Percentiles rank a stretch among this genome's conserved stretches.
These are phyloP conservation scores for Rhaphigaster nebulosa DNA, from an alignment of 2,888 invertebrate species.

Conservation along the genomic window DNA sequence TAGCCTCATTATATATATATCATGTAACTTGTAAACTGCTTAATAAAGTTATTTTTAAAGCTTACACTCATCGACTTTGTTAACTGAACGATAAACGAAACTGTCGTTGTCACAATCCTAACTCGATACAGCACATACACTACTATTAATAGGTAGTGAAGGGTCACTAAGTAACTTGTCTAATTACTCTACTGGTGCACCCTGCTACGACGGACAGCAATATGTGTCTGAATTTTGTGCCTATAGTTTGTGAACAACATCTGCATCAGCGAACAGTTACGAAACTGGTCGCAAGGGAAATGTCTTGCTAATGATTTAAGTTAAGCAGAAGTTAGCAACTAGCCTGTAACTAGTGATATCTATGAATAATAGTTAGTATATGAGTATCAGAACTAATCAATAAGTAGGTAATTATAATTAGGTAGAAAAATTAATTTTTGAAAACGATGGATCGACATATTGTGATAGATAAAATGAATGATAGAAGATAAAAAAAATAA, in stretches of 20 bases:
- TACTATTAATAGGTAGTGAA: neutral
- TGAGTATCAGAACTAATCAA: neutral
- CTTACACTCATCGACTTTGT: too few relatives aligned
- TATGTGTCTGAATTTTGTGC: neutral
- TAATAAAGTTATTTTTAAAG: too few relatives aligned
- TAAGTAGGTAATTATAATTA: neutral
- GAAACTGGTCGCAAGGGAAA: neutral
- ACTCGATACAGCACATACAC: neutral
- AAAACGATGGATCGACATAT: too few relatives aligned
- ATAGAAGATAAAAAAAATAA: too few relatives aligned
- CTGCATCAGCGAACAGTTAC: neutral
- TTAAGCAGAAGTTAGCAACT: neutral
- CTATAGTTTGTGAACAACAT: neutral
- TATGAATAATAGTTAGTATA: neutral
- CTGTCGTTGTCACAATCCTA: too few relatives aligned
- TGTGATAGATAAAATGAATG: too few relatives aligned
- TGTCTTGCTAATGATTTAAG: constrained; percentile 13
- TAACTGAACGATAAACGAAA: too few relatives aligned
- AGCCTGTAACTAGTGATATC: neutral
- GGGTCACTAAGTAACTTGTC: neutral
- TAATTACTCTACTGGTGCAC: neutral
- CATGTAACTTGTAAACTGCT: too few relatives aligned
- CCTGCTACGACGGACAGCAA: neutral
- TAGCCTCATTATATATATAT: too few relatives aligned
- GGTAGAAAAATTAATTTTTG: too few relatives aligned